Evolutionary conservation across 2,113 vertebrate species (phyloP), one percentile per base, ranked within the genome.

Genomic region (Ranitomeya imitator): DNA sequence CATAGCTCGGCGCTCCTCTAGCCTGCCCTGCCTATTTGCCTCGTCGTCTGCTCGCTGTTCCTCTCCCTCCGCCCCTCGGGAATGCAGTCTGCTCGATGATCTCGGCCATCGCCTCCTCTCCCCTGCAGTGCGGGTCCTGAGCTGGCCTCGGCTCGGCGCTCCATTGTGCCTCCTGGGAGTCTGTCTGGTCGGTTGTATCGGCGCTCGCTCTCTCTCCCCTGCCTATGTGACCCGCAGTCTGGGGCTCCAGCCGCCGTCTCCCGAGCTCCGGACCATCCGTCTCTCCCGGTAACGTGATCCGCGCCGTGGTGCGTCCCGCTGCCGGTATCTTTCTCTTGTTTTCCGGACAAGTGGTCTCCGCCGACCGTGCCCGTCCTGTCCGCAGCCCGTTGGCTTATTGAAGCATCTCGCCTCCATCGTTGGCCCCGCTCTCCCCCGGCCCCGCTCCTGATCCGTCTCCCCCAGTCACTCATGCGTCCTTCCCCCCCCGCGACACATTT

Each of bases 21-120:
- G 21, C 79, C 3, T 45, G 45, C 10, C 26, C 45, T 88, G 7
- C 51, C 87, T 84, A 63, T 85, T 21, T 82, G 26, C 16, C 69
- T 23, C 82, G 37, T 73, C 67, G 87, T 88, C 82, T 84, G 73
- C 82, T 88, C 87, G 81, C 61, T 82, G 8, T 7, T 84, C 87
- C 21, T 69, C 15, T 26, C 26, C 57, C 18, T 76, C 73, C 45
- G 3, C 59, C 69, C 37, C 51, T 79, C 60, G 77, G 59, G 61
- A 52, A 54, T 55, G 79, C 23, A 31, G 86, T 74, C 86, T 83
- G 86, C 31, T 88, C 86, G 65, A 80, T 83, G 4, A 4, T 9
- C 79, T 74, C 86, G 65, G 54, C 15, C 15, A 9, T 87, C 65
- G 3, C 16, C 23, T 69, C 18, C 2, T 65, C 6, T 31, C 14